Percentiles rank a stretch among this genome's conserved stretches.
These are phyloP conservation scores for Poecilia velifera DNA, from an alignment of 2,797 vertebrate genomes.

Conservation along the genomic window DNA sequence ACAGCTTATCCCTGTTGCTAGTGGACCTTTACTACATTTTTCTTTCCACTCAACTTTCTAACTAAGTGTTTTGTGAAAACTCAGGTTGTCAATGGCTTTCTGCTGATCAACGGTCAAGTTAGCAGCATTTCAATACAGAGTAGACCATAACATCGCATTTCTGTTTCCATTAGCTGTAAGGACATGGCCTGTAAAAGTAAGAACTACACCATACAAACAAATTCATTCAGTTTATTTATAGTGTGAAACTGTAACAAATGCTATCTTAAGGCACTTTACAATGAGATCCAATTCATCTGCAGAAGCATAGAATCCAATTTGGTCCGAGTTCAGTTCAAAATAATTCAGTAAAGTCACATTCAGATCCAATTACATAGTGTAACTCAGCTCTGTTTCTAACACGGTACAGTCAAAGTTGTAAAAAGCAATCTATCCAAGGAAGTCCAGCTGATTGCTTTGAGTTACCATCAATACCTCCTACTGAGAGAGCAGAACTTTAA, in stretches of 20 bases:
- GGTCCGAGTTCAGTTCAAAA: neutral
- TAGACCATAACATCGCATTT: neutral
- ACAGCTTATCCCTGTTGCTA: neutral
- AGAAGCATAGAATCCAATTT: neutral
- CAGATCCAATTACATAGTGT: neutral
- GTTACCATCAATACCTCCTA: neutral
- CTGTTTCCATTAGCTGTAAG: neutral
- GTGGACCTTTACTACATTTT: neutral
- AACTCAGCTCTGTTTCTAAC: neutral
- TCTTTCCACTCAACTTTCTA: slow-evolving; percentile 1
- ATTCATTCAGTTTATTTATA: neutral
- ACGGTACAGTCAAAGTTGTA: neutral
- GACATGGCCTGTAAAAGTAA: neutral
- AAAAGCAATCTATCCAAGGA: neutral
- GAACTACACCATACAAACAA: neutral
- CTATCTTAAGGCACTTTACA: neutral
- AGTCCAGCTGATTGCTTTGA: neutral
- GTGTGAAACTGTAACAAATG: neutral
- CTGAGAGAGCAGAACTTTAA: neutral
- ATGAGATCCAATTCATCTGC: neutral
- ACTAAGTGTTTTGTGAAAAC: neutral
- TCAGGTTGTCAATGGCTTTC: neutral
- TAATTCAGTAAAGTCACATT: neutral
- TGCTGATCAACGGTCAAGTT: neutral
- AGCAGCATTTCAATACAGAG: neutral